Evolutionary conservation across 2,888 invertebrate species (phyloP).

Genomic region (Hyles lineata): DNA sequence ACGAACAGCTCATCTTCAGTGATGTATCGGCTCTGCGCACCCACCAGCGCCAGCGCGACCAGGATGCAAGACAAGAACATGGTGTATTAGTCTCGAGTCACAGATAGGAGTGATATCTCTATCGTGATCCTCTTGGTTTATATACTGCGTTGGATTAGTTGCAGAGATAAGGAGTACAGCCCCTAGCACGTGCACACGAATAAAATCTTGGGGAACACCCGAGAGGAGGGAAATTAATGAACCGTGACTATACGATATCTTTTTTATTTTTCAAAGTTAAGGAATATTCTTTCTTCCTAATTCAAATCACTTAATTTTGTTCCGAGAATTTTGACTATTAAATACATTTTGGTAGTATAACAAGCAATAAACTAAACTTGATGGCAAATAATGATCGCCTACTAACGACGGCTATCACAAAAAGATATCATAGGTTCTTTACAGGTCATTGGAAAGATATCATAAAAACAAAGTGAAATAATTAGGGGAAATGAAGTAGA

Average conservation of each 20-base stretch:
- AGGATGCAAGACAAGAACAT: background rate
- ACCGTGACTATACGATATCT: too few species aligned
- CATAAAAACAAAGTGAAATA: too few species aligned
- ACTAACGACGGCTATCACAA: too few species aligned
- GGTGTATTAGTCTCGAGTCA: conserved; percentile 5
- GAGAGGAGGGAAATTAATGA: background rate
- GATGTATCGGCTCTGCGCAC: conserved; percentile 11
- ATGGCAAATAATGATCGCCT: too few species aligned
- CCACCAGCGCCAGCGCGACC: conserved; percentile 9
- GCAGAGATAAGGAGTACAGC: background rate
- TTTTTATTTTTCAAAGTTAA: background rate
- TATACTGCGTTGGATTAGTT: background rate
- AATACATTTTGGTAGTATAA: too few species aligned
- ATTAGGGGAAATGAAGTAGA: too few species aligned
- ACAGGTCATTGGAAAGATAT: too few species aligned
- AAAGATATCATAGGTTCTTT: too few species aligned
- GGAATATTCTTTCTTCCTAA: background rate
- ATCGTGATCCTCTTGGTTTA: background rate
- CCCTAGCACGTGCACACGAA: background rate
- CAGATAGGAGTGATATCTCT: background rate
- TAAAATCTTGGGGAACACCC: background rate
- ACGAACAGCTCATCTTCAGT: background rate
- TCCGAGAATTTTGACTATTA: background rate
- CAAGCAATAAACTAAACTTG: too few species aligned
- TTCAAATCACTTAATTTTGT: background rate